These are phyloP conservation scores for Vannuccia rotundouncinata DNA, from an alignment of 2,888 invertebrate genomes.

Conservation along the genomic window DNA sequence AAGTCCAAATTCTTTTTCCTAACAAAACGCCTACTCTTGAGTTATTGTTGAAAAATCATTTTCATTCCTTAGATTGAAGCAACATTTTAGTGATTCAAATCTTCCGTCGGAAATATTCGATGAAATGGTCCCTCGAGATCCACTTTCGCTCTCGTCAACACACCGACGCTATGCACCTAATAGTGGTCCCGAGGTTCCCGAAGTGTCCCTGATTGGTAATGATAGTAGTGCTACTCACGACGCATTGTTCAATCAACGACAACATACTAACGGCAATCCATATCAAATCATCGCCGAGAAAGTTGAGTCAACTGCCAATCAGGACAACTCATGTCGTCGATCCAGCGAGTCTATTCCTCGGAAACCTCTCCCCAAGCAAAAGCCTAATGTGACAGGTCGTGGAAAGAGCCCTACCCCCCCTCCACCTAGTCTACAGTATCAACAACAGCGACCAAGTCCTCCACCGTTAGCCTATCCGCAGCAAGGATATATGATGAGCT, in stretches of 20 bases:
- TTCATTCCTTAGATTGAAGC: not conserved
- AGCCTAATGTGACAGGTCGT: not conserved
- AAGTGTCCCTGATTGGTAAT: not conserved
- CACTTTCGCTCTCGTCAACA: not conserved
- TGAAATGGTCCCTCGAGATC: not conserved
- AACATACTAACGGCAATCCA: not conserved
- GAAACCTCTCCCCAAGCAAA: not conserved
- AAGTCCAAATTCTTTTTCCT: conserved; percentile 33
- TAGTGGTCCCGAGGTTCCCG: not conserved
- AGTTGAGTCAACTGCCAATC: not conserved
- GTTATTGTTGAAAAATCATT: not conserved
- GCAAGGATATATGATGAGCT: not conserved
- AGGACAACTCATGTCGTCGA: not conserved
- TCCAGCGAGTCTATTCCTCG: not conserved
- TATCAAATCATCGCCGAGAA: not conserved
- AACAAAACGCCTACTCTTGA: not conserved
- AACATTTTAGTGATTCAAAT: not conserved
- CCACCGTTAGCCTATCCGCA: not conserved
- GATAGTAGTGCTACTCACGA: not conserved
- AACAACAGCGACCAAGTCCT: not conserved
- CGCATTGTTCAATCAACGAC: not conserved
- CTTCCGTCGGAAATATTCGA: not conserved
- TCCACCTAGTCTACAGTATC: not conserved
- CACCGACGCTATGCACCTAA: not conserved
- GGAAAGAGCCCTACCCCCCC: not conserved